phyloP scores from a whole-genome alignment of 2,888 invertebrate species.

The Galerucella pusilla region DNA sequence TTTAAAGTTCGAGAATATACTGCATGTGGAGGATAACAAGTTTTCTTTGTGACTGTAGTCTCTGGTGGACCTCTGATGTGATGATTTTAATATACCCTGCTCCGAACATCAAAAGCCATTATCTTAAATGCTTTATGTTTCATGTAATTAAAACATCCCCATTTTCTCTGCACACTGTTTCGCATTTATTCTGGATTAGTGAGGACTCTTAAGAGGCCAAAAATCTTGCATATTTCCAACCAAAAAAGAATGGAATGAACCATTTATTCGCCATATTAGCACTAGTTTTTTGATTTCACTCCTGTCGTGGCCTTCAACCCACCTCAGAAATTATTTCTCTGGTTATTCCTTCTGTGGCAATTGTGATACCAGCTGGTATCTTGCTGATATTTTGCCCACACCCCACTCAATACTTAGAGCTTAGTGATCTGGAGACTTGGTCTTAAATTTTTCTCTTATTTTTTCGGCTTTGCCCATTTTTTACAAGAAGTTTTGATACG shows the following conservation, averaged over 20 bases:
- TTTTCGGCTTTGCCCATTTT: too few relatives aligned
- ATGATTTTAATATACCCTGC: conserved; percentile 51
- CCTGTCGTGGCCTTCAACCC: too few relatives aligned
- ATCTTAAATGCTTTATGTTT: conserved; percentile 53
- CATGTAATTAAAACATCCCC: conserved; percentile 48
- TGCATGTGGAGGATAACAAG: conserved; percentile 11
- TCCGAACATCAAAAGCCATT: conserved; percentile 52
- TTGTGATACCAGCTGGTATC: too few relatives aligned
- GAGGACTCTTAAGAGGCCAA: background rate
- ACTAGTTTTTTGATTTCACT: too few relatives aligned
- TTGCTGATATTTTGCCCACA: too few relatives aligned
- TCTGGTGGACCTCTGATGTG: conserved; percentile 41
- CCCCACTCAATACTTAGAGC: too few relatives aligned
- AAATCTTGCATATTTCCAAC: background rate
- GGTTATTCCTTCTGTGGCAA: too few relatives aligned
- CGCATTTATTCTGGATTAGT: conserved; percentile 20
- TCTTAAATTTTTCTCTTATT: too few relatives aligned
- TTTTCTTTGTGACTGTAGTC: conserved; percentile 7
- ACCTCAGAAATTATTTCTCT: too few relatives aligned
- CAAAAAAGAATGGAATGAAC: background rate
- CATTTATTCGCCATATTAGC: too few relatives aligned
- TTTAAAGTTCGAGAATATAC: background rate
- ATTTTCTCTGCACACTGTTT: conserved; percentile 35
- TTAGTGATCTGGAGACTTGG: too few relatives aligned
- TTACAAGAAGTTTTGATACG: background rate